phyloP scores from a whole-genome alignment of 2,113 vertebrate species.

The Prinia subflava region DNA sequence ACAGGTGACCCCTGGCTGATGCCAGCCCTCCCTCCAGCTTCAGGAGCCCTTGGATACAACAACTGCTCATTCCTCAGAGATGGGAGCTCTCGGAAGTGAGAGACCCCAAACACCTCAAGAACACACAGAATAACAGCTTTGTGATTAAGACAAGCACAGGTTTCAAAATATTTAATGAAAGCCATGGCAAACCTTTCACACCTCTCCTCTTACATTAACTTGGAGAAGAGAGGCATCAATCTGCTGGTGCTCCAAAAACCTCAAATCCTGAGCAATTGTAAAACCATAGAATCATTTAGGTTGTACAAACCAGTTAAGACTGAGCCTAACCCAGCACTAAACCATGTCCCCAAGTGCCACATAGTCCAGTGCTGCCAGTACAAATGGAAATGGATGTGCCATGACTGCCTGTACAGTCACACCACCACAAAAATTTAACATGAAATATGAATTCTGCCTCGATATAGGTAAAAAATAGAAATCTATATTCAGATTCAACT shows the following conservation, averaged over 20 bases:
- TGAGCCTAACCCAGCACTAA: neutral
- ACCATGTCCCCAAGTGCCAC: fast-evolving
- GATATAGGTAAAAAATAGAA: fast-evolving
- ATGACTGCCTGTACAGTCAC: neutral
- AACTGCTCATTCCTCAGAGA: neutral
- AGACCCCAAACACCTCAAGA: neutral
- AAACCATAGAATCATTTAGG: neutral
- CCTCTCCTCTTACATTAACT: neutral
- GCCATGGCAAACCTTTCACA: neutral
- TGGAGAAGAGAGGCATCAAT: neutral
- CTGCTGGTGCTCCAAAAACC: neutral
- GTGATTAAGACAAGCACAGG: neutral
- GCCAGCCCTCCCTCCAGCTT: neutral
- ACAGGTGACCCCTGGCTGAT: fast-evolving
- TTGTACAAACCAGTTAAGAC: neutral
- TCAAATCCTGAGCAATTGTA: neutral
- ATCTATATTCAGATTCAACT: neutral
- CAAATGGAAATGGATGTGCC: fast-evolving
- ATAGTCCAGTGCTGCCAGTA: neutral
- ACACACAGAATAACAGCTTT: neutral
- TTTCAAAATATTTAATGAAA: neutral
- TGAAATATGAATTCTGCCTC: neutral
- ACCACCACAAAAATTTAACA: neutral
- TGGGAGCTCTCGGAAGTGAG: neutral
- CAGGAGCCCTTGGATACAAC: neutral